A percentile compares a stretch with the other conserved stretches of the same genome.
Evolutionary conservation across 2,888 invertebrate species (phyloP).

Genomic region (Ophion ventricosus): DNA sequence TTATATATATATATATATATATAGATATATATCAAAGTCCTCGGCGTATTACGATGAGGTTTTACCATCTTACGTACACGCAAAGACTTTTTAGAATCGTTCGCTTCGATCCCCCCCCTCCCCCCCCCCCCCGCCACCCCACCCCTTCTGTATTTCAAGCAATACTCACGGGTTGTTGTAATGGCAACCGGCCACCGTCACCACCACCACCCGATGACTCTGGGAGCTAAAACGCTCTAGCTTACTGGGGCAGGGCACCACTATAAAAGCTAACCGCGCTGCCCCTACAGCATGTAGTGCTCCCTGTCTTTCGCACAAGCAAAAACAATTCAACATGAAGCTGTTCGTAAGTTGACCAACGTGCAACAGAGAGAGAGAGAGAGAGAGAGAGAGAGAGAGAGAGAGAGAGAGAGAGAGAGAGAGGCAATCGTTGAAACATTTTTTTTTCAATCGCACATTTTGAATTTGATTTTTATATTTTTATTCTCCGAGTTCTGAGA

Average conservation of each 20-base stretch:
- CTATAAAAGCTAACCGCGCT: slow-evolving; percentile 82
- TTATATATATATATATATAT: no score
- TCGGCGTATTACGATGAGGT: slow-evolving; percentile 35
- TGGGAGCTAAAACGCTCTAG: slow-evolving; percentile 36
- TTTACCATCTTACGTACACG: slow-evolving; percentile 48
- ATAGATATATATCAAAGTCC: slow-evolving; percentile 34
- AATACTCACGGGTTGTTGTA: slow-evolving; percentile 39
- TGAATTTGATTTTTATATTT: no score
- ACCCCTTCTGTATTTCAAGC: slow-evolving; percentile 69
- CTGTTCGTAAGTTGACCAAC: slow-evolving; percentile 80
- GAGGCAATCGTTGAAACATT: no score
- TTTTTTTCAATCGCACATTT: no score
- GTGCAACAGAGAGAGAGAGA: neutral
- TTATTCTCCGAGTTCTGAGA: no score
- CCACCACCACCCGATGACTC: slow-evolving; percentile 47
- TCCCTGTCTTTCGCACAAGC: slow-evolving; percentile 80
- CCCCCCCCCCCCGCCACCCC: no score
- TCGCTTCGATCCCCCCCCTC: slow-evolving; percentile 77
- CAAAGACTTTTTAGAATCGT: slow-evolving; percentile 41
- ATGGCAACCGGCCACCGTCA: slow-evolving; percentile 37
- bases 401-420: neutral
- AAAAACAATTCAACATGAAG: slow-evolving; percentile 80
- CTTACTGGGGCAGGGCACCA: slow-evolving; percentile 78
- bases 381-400: neutral
- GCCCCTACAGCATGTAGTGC: slow-evolving; percentile 81